A percentile compares a stretch with the other conserved stretches of the same genome.
Conservation (phyloP, 2,888 invertebrate genomes). For the Gastrophysa polygoni region DNA sequence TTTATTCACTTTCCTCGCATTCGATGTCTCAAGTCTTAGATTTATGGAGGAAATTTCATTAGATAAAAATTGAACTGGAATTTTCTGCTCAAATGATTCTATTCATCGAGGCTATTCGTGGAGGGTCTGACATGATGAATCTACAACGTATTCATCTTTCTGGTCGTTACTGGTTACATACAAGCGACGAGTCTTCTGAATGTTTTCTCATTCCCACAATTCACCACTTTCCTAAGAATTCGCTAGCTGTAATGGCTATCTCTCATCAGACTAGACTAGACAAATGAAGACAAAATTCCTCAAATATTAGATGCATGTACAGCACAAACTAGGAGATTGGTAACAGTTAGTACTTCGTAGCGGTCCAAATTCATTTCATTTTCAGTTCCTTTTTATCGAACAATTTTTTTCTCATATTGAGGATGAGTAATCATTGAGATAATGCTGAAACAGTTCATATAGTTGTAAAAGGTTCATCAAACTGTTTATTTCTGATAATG, state of each 20-base stretch:
- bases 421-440: no score
- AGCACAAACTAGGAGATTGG: no score
- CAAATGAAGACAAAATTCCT: neutral
- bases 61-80: constrained; percentile 14
- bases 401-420: no score
- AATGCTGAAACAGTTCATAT: no score
- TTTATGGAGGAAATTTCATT: constrained; percentile 18
- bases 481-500: no score
- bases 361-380: no score
- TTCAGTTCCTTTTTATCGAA: no score
- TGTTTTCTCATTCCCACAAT: neutral
- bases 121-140: constrained; percentile 9
- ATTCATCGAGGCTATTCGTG: constrained; percentile 13
- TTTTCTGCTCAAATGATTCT: constrained; percentile 17
- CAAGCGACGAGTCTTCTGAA: neutral
- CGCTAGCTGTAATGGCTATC: no score
- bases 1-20: constrained; percentile 12
- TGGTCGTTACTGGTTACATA: neutral
- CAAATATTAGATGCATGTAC: neutral
- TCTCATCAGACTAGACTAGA: neutral
- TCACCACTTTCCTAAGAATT: neutral
- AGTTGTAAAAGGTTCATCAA: no score
- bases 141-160: neutral
- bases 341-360: no score
- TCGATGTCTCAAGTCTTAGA: constrained; percentile 2